Conservation (phyloP, 2,888 invertebrate species). For the Strigamia maritima region DNA sequence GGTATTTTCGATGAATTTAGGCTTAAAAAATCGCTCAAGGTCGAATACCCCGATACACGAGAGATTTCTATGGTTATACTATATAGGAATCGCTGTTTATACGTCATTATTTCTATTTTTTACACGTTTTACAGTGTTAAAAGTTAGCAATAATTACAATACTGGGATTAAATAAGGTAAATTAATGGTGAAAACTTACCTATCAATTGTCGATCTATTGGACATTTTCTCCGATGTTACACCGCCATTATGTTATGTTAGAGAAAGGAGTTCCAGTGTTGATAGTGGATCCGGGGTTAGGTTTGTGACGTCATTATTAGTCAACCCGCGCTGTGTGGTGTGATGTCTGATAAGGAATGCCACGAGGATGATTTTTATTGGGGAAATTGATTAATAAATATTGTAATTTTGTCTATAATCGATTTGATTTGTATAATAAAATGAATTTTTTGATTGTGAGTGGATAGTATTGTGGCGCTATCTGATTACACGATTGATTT, state of each 20-base stretch:
- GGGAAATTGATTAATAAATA: too few species aligned
- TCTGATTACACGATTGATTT: neutral
- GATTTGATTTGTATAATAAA: too few species aligned
- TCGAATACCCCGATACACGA: constrained; percentile 22
- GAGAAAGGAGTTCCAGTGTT: neutral
- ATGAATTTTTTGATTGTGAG: too few species aligned
- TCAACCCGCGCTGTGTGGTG: neutral
- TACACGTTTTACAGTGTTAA: neutral
- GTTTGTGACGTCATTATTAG: neutral
- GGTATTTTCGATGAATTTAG: neutral
- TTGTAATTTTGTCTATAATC: too few species aligned
- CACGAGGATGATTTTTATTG: neutral
- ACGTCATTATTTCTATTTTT: neutral
- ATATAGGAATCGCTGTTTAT: neutral
- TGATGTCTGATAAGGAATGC: neutral
- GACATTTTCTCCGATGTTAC: constrained; percentile 36
- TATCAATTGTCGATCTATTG: constrained; percentile 31
- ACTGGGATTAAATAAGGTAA: neutral
- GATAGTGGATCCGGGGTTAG: neutral
- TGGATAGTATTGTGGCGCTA: neutral
- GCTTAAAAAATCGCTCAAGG: constrained; percentile 21
- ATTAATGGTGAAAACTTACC: neutral
- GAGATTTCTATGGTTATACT: neutral
- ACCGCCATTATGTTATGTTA: constrained; percentile 35
- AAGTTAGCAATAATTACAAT: neutral